Evolutionary conservation across 64 coral and sea anemone species (phyloP).

Genomic region (Cladopsammia gracilis): DNA sequence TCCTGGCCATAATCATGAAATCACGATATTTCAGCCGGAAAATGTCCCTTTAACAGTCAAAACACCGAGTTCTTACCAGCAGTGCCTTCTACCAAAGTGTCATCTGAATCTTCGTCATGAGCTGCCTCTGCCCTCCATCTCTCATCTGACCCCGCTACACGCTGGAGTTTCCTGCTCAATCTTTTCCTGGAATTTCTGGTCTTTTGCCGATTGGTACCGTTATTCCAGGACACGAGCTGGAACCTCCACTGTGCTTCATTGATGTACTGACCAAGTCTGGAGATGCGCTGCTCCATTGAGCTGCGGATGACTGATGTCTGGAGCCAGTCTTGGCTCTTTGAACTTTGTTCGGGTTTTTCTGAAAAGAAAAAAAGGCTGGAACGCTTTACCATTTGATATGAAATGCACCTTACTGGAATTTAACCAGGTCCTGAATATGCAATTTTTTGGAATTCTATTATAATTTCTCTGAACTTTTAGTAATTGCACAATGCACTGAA

Average conservation of each 20-base stretch:
- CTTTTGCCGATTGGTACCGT: neutral
- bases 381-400: neutral
- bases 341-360: constrained; percentile 14
- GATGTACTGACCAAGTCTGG: constrained; percentile 89
- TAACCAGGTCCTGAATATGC: no score
- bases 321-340: constrained; percentile 60
- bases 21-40: no score
- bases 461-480: no score
- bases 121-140: constrained; percentile 43
- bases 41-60: neutral
- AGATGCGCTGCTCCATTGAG: constrained; percentile 87
- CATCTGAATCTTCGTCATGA: constrained; percentile 73
- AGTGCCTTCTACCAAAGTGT: neutral
- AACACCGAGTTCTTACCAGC: neutral
- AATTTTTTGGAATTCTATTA: no score
- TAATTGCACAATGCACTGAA: no score
- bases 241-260: constrained; percentile 98
- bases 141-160: constrained; percentile 30
- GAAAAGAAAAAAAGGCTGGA: neutral
- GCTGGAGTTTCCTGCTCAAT: constrained; percentile 32
- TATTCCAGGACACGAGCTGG: constrained; percentile 91
- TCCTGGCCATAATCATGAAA: no score
- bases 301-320: constrained; percentile 47
- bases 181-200: constrained; percentile 57
- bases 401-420: no score